Conservation (phyloP, 2,888 invertebrate species). For the Andrena flavipes region DNA sequence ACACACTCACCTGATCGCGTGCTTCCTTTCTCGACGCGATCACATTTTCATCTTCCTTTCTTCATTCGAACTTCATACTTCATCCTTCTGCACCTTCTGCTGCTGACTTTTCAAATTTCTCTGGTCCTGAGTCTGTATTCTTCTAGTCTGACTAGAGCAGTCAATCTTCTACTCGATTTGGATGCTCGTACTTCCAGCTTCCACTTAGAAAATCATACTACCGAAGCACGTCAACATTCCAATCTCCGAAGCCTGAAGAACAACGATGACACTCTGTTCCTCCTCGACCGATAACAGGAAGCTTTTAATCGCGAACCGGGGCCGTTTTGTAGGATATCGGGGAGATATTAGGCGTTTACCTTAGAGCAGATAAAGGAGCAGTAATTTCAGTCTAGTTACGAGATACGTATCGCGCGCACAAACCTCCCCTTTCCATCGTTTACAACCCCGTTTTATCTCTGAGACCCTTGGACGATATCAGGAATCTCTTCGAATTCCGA, state of each 20-base stretch:
- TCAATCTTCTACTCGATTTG: no score
- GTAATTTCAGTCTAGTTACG: slow-evolving; percentile 31
- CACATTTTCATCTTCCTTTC: neutral
- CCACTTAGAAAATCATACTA: neutral
- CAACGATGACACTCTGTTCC: neutral
- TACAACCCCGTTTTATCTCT: slow-evolving; percentile 26
- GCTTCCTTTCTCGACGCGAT: neutral
- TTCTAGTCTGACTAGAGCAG: no score
- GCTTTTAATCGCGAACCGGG: neutral
- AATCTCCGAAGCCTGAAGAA: neutral
- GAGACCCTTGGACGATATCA: slow-evolving; percentile 25
- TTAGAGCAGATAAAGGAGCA: slow-evolving; percentile 9
- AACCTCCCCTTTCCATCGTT: slow-evolving; percentile 21
- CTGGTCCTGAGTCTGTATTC: neutral
- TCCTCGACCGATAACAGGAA: neutral
- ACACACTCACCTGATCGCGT: neutral
- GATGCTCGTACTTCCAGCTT: neutral
- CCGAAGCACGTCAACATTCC: neutral
- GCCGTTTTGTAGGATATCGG: neutral
- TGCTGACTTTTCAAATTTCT: neutral
- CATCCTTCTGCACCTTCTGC: neutral
- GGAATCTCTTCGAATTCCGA: slow-evolving; percentile 34
- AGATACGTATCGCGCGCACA: slow-evolving; percentile 30
- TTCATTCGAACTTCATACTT: neutral
- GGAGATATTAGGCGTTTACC: slow-evolving; percentile 1